Evolutionary conservation across 2,888 invertebrate genomes (phyloP), one percentile per base, ranked within the genome.

Genomic region (Unio pictorum): DNA sequence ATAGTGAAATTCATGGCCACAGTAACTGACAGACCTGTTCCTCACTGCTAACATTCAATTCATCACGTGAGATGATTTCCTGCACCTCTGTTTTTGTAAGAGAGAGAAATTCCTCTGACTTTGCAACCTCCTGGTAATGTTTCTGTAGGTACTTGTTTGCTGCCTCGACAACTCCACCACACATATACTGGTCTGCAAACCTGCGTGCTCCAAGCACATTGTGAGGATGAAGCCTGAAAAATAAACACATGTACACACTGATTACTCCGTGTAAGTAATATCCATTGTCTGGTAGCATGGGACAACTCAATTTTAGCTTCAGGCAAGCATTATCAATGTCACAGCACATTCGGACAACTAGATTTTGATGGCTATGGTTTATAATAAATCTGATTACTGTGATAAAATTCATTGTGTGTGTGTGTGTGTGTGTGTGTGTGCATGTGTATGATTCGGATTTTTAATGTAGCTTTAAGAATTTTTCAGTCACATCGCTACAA

Each of bases 131-230:
- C 71, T 93, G 92, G 89, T 96, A 96, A 90, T 95, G 93, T 81
- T 94, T 93, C 86, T 95, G 94, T 68, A 96, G 93, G 87, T 93
- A 96, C 87, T 94, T 94, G 85, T 95, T 94, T 11, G 95, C 93
- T 11, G 94, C 93, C 78, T 94, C 93, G 6, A 95, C 93, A 57
- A 96, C 91, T 8, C 92, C 90, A 1, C 92, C 90, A 85, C 95
- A 95, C 74, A 94, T 93, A 75, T 95, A 91, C 23, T 94, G 94
- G 85, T 95, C 94, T 7, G 95, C 95, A 91, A 96, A 96, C 67
- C 93, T 92, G 34, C 95, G 92, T 69, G 95, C 94, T 15, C 95
- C 95, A 72, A 96, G 89, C 17, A 95, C 95, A 90, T 95, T 96
- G 83, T 94, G 93, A 0, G 95, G 94, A 87, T 94, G 93, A 84